These are phyloP conservation scores for Smithornis capensis DNA, from an alignment of 2,113 vertebrate genomes.

Conservation along the genomic window DNA sequence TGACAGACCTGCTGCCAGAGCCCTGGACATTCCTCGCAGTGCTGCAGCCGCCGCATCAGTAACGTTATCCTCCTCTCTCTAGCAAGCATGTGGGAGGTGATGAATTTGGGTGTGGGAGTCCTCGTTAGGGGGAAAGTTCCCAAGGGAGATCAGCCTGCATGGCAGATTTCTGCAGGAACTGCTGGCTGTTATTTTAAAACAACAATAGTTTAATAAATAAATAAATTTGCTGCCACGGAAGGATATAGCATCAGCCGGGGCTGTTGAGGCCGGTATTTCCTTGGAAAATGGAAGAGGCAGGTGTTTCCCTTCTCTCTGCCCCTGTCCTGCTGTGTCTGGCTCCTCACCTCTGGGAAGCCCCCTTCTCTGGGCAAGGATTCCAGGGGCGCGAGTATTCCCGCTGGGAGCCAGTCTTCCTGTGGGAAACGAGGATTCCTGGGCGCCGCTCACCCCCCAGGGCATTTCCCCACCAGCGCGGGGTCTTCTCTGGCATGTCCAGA, in stretches of 20 bases:
- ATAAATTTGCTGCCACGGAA: neutral
- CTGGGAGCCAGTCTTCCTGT: neutral
- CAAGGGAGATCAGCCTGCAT: neutral
- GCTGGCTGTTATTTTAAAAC: neutral
- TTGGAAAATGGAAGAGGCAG: neutral
- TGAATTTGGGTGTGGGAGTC: neutral
- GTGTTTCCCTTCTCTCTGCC: conserved; percentile 9
- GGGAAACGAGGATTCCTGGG: neutral
- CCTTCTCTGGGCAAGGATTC: neutral
- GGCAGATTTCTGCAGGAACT: neutral
- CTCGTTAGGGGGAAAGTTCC: neutral
- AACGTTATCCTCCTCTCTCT: accelerated
- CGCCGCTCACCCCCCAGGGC: neutral
- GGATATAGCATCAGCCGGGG: neutral
- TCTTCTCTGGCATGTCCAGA: neutral
- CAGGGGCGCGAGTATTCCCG: neutral
- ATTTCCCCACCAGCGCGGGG: accelerated
- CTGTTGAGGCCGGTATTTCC: neutral
- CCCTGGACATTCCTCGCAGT: neutral
- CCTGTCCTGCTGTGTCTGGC: neutral
- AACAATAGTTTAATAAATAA: neutral
- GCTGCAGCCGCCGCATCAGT: neutral
- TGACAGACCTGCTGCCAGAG: neutral
- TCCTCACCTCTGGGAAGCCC: neutral
- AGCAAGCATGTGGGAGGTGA: neutral